Evolutionary conservation across 2,113 vertebrate species (phyloP), one percentile per base, ranked within the genome.

Genomic region (Solea senegalensis): DNA sequence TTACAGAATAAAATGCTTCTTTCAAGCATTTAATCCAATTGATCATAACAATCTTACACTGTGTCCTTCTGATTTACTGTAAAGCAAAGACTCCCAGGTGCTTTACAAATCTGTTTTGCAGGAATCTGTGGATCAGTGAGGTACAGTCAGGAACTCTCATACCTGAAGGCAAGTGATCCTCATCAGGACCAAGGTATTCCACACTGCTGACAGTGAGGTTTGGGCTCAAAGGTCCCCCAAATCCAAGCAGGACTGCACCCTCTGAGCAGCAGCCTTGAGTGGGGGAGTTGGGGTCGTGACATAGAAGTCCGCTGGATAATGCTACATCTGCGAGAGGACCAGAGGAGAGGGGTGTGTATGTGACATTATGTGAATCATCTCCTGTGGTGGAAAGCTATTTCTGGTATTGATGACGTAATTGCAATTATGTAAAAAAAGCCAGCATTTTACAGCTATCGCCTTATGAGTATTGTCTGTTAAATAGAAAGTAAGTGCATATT

Each of bases 181-280:
- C 89, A 3, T 93, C 92, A 10, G 93, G 93, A 71, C 94, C 91
- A 27, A 94, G 91, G 70, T 93, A 93, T 74, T 94, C 93, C 86
- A 93, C 91, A 44, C 92, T 94, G 87, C 90, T 94, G 77, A 93
- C 91, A 39, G 92, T 90, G 68, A 94, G 84, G 78, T 90, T 91
- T 39, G 90, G 67, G 67, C 69, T 85, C 21, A 93, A 76, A 58
- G 88, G 27, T 39, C 90, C 88, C 52, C 93, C 91, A 21, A 94
- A 91, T 12, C 91, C 90, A 11, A 94, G 85, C 60, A 91, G 85
- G 69, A 92, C 82, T 0, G 87, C 74, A 3, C 87, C 88, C 5
- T 94, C 92, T 8, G 94, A 92, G 80, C 92, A 89, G 76, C 93
- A 90, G 52, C 90, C 92, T 55, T 87, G 92, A 21, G 86, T 91